A percentile compares a stretch with the other conserved stretches of the same genome.
These are phyloP conservation scores for Tragelaphus imberbis DNA, from an alignment of 2,113 vertebrate species.

Conservation along the genomic window DNA sequence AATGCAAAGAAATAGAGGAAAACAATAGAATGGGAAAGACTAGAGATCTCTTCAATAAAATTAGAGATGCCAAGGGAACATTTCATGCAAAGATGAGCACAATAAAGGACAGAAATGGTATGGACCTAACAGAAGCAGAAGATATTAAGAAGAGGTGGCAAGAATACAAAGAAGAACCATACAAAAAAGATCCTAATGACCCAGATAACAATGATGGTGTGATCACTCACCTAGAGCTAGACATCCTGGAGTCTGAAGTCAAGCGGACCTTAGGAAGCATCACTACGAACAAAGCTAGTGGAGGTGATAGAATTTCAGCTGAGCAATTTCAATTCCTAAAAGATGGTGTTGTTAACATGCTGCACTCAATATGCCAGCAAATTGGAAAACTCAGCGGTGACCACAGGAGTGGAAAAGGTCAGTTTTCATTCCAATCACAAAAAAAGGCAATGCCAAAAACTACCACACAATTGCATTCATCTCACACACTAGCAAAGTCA, in stretches of 20 bases:
- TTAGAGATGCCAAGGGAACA: neutral
- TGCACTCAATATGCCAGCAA: neutral
- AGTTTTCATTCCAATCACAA: neutral
- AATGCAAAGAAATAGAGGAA: neutral
- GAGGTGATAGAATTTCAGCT: neutral
- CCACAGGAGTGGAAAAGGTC: neutral
- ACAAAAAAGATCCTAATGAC: neutral
- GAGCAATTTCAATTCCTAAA: neutral
- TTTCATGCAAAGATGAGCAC: neutral
- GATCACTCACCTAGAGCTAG: neutral
- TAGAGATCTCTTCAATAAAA: neutral
- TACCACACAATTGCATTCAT: neutral
- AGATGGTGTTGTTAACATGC: neutral
- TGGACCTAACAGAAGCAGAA: neutral
- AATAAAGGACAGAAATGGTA: neutral
- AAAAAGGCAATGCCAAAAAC: neutral
- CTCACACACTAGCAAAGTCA: neutral
- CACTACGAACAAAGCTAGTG: neutral
- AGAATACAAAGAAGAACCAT: neutral
- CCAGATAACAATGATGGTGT: neutral
- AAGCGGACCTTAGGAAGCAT: neutral
- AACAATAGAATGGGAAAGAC: neutral
- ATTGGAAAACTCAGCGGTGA: neutral
- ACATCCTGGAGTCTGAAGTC: neutral
- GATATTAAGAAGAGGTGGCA: neutral